Base-by-base conservation (phyloP, 2,888 invertebrate genomes). In the Netelia inedita region DNA sequence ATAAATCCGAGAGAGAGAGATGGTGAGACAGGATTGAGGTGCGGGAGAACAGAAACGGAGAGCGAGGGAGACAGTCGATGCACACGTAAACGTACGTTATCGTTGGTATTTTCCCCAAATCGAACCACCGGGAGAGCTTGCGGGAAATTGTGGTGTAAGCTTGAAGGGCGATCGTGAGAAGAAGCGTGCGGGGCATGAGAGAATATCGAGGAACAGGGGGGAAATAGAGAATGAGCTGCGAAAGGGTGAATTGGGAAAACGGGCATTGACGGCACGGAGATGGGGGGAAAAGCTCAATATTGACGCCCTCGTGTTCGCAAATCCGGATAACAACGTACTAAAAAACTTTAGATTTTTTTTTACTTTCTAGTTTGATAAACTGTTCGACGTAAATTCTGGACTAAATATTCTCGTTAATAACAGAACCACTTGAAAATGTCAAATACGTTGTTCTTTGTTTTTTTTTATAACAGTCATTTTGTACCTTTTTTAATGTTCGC, bases 81-180 rank as follows among this genome's bases (percentile, higher is more conserved):
- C 57, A 55, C 53, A 71, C 79, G 71, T 71, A 71, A 71, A 71
- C 61, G 79, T 71, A 41, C 8, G 68, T 72, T 79, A 79, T 69
- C 83, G 83, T 35, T 71, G 79, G 79, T 71, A 79, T 79, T 76
- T 66, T 79, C 85, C 74, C 68, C 82, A 65, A 73, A 75, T 61
- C 71, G 84, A 75, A 63, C 74, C 68, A 73, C 63, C 79, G 69
- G 41, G 14, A 73, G 59, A 82, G 84, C 72, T 84, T 68, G 74
- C 68, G 75, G 82, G 76, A 85, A 86, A 82, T 86, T 86, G 79
- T 55, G 75, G 85, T 75, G 59, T 61, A 68, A 53, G 41, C 68
- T 61, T 55, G 53, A 61, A 63, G 78, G 50, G 61, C 71, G 50
- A 63, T 63, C n/a, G 61, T n/a, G 53, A 61, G 41, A 63, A 43